Base-by-base conservation (phyloP, 2,888 invertebrate genomes). In the Spilosoma lubricipeda region DNA sequence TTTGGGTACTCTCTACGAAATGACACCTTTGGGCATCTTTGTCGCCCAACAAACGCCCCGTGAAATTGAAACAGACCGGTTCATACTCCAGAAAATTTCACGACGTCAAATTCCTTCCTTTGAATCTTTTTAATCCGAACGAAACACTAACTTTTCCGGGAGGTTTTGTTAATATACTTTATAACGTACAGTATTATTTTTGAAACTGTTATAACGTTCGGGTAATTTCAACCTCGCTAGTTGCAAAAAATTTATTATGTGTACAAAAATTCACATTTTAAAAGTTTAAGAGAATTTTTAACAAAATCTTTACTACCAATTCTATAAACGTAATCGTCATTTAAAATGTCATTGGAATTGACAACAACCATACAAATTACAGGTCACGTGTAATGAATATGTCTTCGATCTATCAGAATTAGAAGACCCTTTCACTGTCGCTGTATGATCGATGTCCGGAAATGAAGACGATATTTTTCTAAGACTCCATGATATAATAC, bases 381-480 rank as follows among this genome's bases (percentile, higher is more conserved):
- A 82, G 89, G 88, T 90, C 87, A 84, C 79, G 59, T 88, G 89
- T 92, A 93, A 93, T 94, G 92, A 94, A 94, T 93, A 93, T 89
- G 91, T 91, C 89, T 87, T 84, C 90, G 92, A 95, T 95, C 94
- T 93, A 95, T 95, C 95, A 95, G 94, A 93, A 95, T 94, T 93
- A 94, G 90, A 93, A 90, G 93, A 93, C 93, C 94, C 93, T 92
- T 93, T 92, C 87, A 87, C 91, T 92, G 94, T 93, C 94, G 91
- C 88, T 85, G 80, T 89, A 93, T 95, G 95, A 95, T 95, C 93
- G 95, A 95, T 95, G 95, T 89, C 90, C 93, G 94, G 95, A 95
- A 95, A 95, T 95, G 94, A 93, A 95, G 92, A 92, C 90, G 93
- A 94, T 95, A 92, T 94, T 93, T 94, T 95, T 93, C 92, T 93